Evolutionary conservation across 1,140 invertebrate genomes (phyloP).

Genomic region (Mizuhopecten yessoensis): DNA sequence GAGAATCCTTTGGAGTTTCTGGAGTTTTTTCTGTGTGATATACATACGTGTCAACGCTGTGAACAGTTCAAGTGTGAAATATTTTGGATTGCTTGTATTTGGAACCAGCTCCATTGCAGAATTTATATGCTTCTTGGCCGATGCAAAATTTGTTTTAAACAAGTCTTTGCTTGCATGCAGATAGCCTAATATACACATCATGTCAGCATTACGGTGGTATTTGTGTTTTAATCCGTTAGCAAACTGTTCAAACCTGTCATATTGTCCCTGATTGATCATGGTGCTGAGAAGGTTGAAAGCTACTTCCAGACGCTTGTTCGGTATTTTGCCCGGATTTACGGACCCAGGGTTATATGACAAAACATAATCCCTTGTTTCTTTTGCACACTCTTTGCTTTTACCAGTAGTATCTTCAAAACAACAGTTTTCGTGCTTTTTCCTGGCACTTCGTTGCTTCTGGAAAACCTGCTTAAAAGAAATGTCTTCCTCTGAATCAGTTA

Average conservation of each 20-base stretch:
- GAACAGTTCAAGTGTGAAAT: slow-evolving; percentile 64
- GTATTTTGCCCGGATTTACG: slow-evolving; percentile 27
- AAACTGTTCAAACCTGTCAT: slow-evolving; percentile 54
- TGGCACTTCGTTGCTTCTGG: background rate
- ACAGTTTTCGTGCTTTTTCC: background rate
- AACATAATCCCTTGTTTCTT: background rate
- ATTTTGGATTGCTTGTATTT: slow-evolving; percentile 64
- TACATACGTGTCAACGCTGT: slow-evolving; percentile 68
- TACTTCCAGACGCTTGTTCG: slow-evolving; percentile 52
- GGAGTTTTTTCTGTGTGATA: slow-evolving; percentile 58
- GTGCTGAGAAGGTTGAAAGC: slow-evolving; percentile 67
- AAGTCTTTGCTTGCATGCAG: slow-evolving; percentile 62
- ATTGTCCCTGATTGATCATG: slow-evolving; percentile 65
- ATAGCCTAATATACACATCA: slow-evolving; percentile 64
- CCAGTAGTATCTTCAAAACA: background rate
- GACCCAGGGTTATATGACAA: slow-evolving; percentile 9
- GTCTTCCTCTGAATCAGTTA: background rate
- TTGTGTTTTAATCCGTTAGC: slow-evolving; percentile 43
- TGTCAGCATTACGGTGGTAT: slow-evolving; percentile 53
- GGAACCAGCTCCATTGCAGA: slow-evolving; percentile 53
- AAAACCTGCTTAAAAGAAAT: background rate
- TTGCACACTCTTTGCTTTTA: background rate
- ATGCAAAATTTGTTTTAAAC: slow-evolving; percentile 62
- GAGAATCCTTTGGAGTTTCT: slow-evolving; percentile 60
- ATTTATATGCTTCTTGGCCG: slow-evolving; percentile 59